Base-by-base conservation (phyloP, 1,140 invertebrate genomes). In the Charaxes varanes region DNA sequence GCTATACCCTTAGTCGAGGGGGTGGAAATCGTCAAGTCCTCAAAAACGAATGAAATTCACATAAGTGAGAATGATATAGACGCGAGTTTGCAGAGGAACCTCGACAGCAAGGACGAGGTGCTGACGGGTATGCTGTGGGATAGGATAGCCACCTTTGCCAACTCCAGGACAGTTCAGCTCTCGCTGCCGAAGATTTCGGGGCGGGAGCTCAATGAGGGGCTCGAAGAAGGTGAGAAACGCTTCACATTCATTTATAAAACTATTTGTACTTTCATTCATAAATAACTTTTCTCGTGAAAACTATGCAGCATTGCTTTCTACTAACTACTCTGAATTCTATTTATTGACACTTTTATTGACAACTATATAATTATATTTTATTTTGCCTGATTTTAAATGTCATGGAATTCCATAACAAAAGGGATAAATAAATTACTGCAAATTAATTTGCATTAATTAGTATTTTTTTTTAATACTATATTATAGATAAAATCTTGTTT, bases 211-310 rank as follows among this genome's bases (percentile, higher is more conserved):
- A 88, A 89, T 45, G 83, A 88, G 13, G 88, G 88, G 4, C 69
- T 93, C 13, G 92, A 93, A 77, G 92, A 94, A 88, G 92, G 90
- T 91, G 86, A 71, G n/a, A n/a, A n/a, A n/a, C n/a, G n/a, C n/a
- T 52, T 6, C 22, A 5, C 22, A 33, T 6, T 2, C 8, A 21
- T 21, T 19, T 12, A 4, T 15, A n/a, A n/a, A n/a, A n/a, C n/a
- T 11, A 34, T 1, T 21, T 14, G 30, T 17, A 17, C 18, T 16
- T 19, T 18, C n/a, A 14, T 15, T 19, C 13, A 38, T 2, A n/a
- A 19, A n/a, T n/a, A n/a, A n/a, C n/a, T n/a, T n/a, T n/a, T n/a
- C n/a, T n/a, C n/a, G n/a, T n/a, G n/a, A n/a, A n/a, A n/a, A n/a
- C n/a, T n/a, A n/a, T n/a, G n/a, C n/a, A n/a, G n/a, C n/a, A n/a